Evolutionary conservation across 2,888 invertebrate species (phyloP).

Genomic region (Anthrax anthrax): DNA sequence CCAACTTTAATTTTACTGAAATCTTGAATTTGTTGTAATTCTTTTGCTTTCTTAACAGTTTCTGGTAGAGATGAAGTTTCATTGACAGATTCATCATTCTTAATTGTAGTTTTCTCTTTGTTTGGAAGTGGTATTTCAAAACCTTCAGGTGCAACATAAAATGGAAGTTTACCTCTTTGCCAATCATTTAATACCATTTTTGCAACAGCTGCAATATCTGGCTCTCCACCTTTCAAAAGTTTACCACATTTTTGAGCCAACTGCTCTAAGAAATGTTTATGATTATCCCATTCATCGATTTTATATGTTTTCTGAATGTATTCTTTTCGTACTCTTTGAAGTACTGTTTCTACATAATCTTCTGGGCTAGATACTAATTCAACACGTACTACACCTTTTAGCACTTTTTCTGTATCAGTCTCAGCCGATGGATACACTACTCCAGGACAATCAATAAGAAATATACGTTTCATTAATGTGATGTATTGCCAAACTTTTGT

Average conservation of each 20-base stretch:
- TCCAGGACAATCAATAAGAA: slow-evolving; percentile 96
- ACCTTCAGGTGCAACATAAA: slow-evolving; percentile 78
- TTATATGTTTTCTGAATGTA: slow-evolving; percentile 86
- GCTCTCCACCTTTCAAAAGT: slow-evolving; percentile 91
- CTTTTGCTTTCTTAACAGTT: slow-evolving; percentile 34
- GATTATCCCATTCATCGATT: slow-evolving; percentile 62
- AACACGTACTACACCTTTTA: slow-evolving; percentile 95
- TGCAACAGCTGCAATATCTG: slow-evolving; percentile 76
- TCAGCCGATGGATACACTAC: slow-evolving; percentile 96
- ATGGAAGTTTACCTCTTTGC: slow-evolving; percentile 95
- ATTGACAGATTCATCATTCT: slow-evolving; percentile 3
- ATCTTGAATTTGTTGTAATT: slow-evolving; percentile 50
- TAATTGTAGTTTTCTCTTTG: slow-evolving; percentile 12
- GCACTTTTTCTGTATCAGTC: slow-evolving; percentile 83
- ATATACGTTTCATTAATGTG: slow-evolving; percentile 92
- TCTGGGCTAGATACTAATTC: slow-evolving; percentile 89
- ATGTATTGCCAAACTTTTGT: slow-evolving; percentile 99
- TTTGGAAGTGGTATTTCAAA: slow-evolving; percentile 55
- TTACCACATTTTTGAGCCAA: slow-evolving; percentile 76
- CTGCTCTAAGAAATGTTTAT: slow-evolving; percentile 83
- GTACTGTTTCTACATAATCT: slow-evolving; percentile 78
- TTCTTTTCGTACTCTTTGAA: slow-evolving; percentile 76
- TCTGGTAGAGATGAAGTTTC: slow-evolving; percentile 30
- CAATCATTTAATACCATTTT: slow-evolving; percentile 97
- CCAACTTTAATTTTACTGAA: slow-evolving; percentile 67